phyloP scores from a whole-genome alignment of 2,888 invertebrate genomes.

The Papilio gigon region DNA sequence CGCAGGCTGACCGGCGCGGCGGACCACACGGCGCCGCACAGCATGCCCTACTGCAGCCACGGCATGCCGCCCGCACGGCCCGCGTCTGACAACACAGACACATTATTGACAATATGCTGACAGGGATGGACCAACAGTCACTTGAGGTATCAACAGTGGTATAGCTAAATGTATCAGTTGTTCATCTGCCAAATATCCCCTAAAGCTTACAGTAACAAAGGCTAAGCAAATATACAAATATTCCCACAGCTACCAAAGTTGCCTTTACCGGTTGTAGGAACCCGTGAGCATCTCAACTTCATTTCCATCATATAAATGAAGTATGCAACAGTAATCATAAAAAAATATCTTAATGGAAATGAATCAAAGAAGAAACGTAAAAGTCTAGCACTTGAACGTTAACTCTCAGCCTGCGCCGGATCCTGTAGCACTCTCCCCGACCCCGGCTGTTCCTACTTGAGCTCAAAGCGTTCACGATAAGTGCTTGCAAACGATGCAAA shows the following conservation, averaged over 20 bases:
- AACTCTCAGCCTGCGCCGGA: conserved; percentile 9
- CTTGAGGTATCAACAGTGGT: too few species aligned
- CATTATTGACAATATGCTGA: neutral
- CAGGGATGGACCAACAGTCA: neutral
- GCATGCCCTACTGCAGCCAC: conserved; percentile 65
- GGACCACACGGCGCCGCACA: conserved; percentile 79
- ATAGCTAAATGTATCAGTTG: too few species aligned
- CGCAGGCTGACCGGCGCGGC: conserved; percentile 82
- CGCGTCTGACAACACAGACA: conserved; percentile 13
- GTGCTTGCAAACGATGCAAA: conserved; percentile 18
- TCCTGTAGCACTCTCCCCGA: neutral
- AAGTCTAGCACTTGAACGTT: conserved; percentile 6
- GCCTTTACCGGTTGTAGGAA: too few species aligned
- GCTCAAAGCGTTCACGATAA: conserved; percentile 16
- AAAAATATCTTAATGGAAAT: neutral
- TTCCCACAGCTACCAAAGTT: too few species aligned
- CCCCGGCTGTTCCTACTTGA: neutral
- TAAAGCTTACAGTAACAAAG: too few species aligned
- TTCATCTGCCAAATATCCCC: too few species aligned
- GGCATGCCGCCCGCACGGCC: conserved; percentile 49
- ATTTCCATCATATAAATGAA: neutral
- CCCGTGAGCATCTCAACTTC: too few species aligned
- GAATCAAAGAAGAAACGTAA: neutral
- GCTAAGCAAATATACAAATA: too few species aligned
- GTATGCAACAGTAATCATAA: too few species aligned